Evolutionary conservation across 2,888 invertebrate genomes (phyloP), one percentile per base, ranked within the genome.

Genomic region (Parapristionchus giblindavisi): DNA sequence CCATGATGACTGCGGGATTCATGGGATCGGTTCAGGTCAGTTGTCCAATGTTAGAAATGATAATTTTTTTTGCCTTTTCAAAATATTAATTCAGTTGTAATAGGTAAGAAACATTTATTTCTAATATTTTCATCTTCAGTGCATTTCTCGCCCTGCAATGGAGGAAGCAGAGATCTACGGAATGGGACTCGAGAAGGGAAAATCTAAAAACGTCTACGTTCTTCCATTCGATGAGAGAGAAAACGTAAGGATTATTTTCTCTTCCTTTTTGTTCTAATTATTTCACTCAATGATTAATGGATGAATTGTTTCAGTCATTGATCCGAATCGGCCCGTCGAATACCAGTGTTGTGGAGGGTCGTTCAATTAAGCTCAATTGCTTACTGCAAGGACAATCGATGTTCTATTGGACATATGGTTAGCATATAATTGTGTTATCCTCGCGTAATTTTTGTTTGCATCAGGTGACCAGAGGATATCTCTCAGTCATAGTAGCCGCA

Each of bases 111-210:
- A 43, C 17, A 58, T 5, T 3, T 56, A n/a, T 14, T 56, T 5
- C 17, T 29, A 27, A 60, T n/a, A 60, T 34, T 21, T 34, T 21
- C 11, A 8, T 68, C 52, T 76, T 58, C 75, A 86, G 85, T 87
- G 87, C 75, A 81, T 87, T 34, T 87, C 86, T 6, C 80, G 85
- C 0, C 85, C 87, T 8, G 85, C 87, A 11, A 87, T 87, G 86
- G 84, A 83, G 32, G 87, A 87, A 75, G 86, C 85, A 0, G 87
- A 87, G 76, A 80, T 87, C 32, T 87, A 86, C 75, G 86, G 87
- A 6, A 73, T 56, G 27, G 86, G 83, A 8, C 40, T 87, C 72
- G 85, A 87, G 75, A 63, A 82, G n/a, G 87, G 87, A 27, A 68
- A 77, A 24, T 78, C 83, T 14, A 65, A 43, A 40, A 73, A 73